Conservation (phyloP, 2,888 invertebrate genomes). For the Hypomecis punctinalis region DNA sequence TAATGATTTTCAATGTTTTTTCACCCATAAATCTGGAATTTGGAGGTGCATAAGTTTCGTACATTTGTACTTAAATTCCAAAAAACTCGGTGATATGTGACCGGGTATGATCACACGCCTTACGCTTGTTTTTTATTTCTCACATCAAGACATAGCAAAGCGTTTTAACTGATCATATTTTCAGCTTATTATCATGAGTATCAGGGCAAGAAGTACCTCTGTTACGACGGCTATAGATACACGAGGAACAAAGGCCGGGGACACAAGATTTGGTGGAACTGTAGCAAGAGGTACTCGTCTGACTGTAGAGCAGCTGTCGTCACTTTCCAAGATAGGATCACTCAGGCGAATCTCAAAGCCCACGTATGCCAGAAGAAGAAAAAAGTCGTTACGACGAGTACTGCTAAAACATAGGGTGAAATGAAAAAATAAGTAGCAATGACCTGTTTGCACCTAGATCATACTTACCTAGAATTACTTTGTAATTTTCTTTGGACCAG, state of each 20-base stretch:
- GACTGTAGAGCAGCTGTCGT: conserved; percentile 52
- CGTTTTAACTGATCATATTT: background rate
- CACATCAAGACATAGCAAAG: no score
- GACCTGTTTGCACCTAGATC: no score
- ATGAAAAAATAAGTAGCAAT: background rate
- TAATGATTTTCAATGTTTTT: no score
- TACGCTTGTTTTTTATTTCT: no score
- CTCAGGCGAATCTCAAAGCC: background rate
- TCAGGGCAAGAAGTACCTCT: conserved; percentile 1
- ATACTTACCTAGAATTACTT: no score
- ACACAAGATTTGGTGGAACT: conserved; percentile 19
- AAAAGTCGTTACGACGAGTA: background rate
- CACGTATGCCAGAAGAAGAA: background rate
- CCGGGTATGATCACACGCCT: no score
- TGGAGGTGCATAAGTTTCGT: no score
- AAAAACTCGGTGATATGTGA: no score
- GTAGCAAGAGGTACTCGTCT: background rate
- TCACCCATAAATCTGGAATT: no score
- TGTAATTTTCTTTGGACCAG: no score
- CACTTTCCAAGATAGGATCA: conserved; percentile 45
- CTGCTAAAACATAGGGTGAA: background rate
- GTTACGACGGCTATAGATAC: conserved; percentile 10
- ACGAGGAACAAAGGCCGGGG: conserved; percentile 1
- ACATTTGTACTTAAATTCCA: no score
- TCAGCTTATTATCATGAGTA: background rate